These are phyloP conservation scores for Drosophila fuyamai DNA, from an alignment of 1,140 invertebrate genomes.

Conservation along the genomic window DNA sequence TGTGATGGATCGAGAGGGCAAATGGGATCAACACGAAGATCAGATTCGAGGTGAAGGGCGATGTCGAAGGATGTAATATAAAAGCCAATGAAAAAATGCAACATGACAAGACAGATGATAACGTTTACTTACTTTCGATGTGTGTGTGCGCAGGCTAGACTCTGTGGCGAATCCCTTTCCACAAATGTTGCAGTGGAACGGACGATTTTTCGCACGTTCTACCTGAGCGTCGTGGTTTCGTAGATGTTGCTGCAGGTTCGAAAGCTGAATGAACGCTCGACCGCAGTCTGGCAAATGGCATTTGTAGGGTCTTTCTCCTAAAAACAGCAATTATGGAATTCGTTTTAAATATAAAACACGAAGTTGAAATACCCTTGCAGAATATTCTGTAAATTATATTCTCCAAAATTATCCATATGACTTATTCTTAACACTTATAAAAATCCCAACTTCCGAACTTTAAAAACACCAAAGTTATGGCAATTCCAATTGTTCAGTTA, in stretches of 20 bases:
- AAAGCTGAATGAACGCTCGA: slow-evolving; percentile 98
- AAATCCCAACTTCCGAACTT: no score
- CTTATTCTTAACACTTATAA: no score
- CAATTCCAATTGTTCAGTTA: no score
- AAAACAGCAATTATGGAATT: slow-evolving; percentile 71
- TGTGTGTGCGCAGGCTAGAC: slow-evolving; percentile 96
- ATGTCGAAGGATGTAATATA: slow-evolving; percentile 21
- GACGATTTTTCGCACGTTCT: slow-evolving; percentile 96
- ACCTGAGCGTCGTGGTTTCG: slow-evolving; percentile 98
- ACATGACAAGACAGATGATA: background rate
- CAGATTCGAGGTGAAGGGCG: slow-evolving; percentile 9
- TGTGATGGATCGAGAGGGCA: slow-evolving; percentile 23
- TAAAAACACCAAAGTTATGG: no score
- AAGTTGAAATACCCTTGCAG: no score
- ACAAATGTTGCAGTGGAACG: slow-evolving; percentile 98
- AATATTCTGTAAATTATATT: no score
- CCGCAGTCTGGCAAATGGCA: slow-evolving; percentile 98
- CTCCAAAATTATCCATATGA: no score
- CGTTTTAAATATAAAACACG: no score
- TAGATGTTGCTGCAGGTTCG: slow-evolving; percentile 98
- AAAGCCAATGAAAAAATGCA: slow-evolving; percentile 24
- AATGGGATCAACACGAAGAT: slow-evolving; percentile 10
- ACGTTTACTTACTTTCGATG: slow-evolving; percentile 94
- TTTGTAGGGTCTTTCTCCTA: slow-evolving; percentile 98
- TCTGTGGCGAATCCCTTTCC: slow-evolving; percentile 98